phyloP scores from a whole-genome alignment of 2,888 invertebrate species.

The Stenchaetothrips biformis region DNA sequence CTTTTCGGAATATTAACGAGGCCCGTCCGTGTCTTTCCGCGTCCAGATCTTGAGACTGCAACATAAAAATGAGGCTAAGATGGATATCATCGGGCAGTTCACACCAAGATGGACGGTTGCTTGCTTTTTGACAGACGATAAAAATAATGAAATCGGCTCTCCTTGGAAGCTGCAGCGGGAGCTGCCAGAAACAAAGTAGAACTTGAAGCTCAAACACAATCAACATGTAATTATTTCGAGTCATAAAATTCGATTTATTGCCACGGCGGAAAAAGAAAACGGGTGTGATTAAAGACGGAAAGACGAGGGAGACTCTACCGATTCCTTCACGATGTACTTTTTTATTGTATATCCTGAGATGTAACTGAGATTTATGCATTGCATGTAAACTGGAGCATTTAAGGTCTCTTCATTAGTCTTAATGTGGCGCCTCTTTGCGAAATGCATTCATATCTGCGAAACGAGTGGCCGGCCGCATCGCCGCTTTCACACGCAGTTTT shows the following conservation, averaged over 20 bases:
- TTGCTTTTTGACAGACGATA: slow-evolving; percentile 22
- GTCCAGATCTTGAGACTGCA: neutral
- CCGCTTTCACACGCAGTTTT: too few relatives aligned
- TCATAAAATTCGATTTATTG: slow-evolving; percentile 24
- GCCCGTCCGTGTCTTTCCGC: neutral
- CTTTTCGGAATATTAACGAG: slow-evolving; percentile 18
- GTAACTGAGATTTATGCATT: too few relatives aligned
- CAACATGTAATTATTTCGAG: slow-evolving; percentile 21
- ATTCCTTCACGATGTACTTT: too few relatives aligned
- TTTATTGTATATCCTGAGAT: too few relatives aligned
- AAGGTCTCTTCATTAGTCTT: too few relatives aligned
- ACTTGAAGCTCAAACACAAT: slow-evolving; percentile 12
- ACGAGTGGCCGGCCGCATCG: too few relatives aligned
- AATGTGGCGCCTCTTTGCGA: too few relatives aligned
- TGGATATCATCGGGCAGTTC: slow-evolving; percentile 6
- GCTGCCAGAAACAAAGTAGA: slow-evolving; percentile 16
- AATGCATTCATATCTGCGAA: too few relatives aligned
- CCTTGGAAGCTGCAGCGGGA: neutral
- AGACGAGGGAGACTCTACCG: neutral
- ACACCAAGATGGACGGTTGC: slow-evolving; percentile 16
- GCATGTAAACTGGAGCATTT: too few relatives aligned
- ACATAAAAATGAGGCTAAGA: slow-evolving; percentile 21
- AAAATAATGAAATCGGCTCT: slow-evolving; percentile 21
- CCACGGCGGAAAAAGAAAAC: slow-evolving; percentile 4
- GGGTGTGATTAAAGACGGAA: slow-evolving; percentile 10